Evolutionary conservation across 2,113 vertebrate genomes (phyloP).

Genomic region (Bufo gargarizans): DNA sequence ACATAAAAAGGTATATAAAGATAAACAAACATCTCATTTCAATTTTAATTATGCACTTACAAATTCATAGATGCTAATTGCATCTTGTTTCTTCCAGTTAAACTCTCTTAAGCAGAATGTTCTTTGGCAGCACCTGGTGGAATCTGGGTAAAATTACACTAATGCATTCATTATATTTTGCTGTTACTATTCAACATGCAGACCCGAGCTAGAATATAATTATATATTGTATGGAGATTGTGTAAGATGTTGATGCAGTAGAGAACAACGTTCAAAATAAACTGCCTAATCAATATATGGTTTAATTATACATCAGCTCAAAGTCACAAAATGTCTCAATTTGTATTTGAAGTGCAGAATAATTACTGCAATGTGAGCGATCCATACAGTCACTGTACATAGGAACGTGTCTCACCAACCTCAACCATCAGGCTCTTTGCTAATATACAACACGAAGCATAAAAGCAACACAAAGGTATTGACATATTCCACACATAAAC

Average conservation of each 20-base stretch:
- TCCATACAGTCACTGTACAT: not conserved
- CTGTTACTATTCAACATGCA: not conserved
- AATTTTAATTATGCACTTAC: constrained; percentile 34
- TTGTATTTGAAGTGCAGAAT: not conserved
- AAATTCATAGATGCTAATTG: constrained; percentile 36
- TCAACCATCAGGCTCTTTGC: too few species aligned
- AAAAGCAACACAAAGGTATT: not conserved
- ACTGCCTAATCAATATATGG: not conserved
- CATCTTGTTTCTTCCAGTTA: constrained; percentile 41
- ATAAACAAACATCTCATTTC: constrained; percentile 43
- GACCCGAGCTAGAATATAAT: not conserved
- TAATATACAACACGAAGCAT: not conserved
- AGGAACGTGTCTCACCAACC: not conserved
- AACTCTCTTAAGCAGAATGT: constrained; percentile 68
- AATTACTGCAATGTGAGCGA: not conserved
- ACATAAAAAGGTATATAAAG: constrained; percentile 22
- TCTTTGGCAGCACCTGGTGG: constrained; percentile 88
- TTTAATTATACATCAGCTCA: not conserved
- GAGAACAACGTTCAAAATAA: not conserved
- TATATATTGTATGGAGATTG: not conserved
- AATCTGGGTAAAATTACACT: constrained; percentile 76
- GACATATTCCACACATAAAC: not conserved
- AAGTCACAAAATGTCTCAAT: not conserved
- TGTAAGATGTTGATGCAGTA: not conserved
- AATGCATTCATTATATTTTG: constrained; percentile 22